A percentile compares a stretch with the other conserved stretches of the same genome.
These are phyloP conservation scores for Stenchaetothrips biformis DNA, from an alignment of 2,888 invertebrate species.

Conservation along the genomic window DNA sequence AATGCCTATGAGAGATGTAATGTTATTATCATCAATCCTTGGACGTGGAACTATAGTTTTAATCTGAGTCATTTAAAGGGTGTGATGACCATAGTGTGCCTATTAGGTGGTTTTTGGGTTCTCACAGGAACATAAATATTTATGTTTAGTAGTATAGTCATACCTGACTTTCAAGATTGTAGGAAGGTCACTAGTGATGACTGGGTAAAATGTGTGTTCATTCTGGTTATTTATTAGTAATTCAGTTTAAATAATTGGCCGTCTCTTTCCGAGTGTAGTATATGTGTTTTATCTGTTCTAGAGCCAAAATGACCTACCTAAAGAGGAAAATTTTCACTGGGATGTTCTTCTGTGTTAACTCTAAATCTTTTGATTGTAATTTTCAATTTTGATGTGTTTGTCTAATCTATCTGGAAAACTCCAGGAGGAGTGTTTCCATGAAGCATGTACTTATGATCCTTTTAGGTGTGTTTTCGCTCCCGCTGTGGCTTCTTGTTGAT, in stretches of 20 bases:
- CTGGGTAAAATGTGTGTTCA: background rate
- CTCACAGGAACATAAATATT: too few species aligned
- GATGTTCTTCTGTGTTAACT: background rate
- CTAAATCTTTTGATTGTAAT: background rate
- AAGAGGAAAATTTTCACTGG: background rate
- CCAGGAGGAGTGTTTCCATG: background rate
- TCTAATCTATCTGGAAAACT: background rate
- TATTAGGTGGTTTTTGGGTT: too few species aligned
- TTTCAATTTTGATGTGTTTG: background rate
- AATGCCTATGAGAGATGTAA: too few species aligned
- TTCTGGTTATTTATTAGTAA: slow-evolving; percentile 17
- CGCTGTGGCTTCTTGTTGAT: background rate
- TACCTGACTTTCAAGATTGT: too few species aligned
- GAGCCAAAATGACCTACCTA: background rate
- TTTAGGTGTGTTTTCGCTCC: background rate
- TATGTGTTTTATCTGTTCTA: background rate
- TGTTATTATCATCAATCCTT: too few species aligned
- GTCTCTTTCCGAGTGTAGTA: background rate
- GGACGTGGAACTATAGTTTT: too few species aligned
- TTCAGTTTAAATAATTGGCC: background rate
- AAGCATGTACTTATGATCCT: slow-evolving; percentile 8
- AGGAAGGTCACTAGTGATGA: too few species aligned
- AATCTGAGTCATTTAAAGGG: too few species aligned
- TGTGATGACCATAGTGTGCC: too few species aligned
- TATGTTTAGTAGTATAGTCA: too few species aligned